These are phyloP conservation scores for Micromussa lordhowensis DNA, from an alignment of 92 coral and sea anemone genomes.

Conservation along the genomic window DNA sequence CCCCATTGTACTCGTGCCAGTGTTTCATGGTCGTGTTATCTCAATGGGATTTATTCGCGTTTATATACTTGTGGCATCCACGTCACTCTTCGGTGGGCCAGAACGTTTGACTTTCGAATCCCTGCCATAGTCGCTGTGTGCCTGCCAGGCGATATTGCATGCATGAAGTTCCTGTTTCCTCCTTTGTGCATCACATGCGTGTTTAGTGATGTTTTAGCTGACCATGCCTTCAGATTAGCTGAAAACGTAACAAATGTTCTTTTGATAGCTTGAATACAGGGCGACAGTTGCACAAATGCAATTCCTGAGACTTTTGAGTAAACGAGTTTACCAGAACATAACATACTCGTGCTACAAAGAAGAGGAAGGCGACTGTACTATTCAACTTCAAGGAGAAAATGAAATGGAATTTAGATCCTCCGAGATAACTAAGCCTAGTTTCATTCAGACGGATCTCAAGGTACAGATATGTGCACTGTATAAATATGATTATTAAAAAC, in stretches of 20 bases:
- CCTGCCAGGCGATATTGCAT: no score
- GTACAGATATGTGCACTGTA: not conserved
- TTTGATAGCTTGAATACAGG: constrained; percentile 36
- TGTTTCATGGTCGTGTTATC: no score
- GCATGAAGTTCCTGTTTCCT: no score
- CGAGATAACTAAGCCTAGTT: constrained; percentile 16
- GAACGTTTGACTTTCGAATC: no score
- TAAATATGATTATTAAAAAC: no score
- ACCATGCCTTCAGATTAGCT: not conserved
- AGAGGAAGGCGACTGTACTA: constrained; percentile 22
- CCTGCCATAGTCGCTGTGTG: no score
- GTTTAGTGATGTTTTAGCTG: not conserved
- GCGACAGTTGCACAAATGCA: constrained; percentile 26
- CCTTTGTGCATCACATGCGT: not conserved
- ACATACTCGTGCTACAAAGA: constrained; percentile 39
- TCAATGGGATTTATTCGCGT: no score
- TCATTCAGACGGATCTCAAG: constrained; percentile 11
- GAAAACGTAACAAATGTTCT: not conserved
- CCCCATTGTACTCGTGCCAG: no score
- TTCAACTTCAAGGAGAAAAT: constrained; percentile 38
- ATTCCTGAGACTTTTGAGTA: constrained; percentile 36
- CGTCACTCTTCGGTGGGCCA: no score
- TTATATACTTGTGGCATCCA: no score
- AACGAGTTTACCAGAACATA: constrained; percentile 29
- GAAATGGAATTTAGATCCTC: constrained; percentile 26